Base-by-base conservation (phyloP, 2,888 invertebrate species). In the Ochlodes sylvanus region DNA sequence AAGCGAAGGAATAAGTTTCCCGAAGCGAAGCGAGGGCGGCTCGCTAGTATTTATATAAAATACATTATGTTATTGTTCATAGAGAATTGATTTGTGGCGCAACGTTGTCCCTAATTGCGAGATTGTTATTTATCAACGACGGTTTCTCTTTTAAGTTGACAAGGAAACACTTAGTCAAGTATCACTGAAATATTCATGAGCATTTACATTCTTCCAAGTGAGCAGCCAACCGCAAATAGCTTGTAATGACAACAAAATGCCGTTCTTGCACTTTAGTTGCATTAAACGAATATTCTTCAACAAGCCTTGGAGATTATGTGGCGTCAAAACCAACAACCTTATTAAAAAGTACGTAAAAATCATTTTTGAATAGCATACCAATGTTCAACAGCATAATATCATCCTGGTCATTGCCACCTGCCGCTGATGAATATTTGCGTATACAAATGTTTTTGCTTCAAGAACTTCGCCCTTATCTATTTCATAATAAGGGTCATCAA, bases 191-290 rank as follows among this genome's bases (percentile, higher is more conserved):
- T 68, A 68, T 69, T 80, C 83, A 82, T 80, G 77, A 78, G 79
- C 81, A 79, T 77, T 77, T 77, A 78, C 77, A 80, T 74, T 74
- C 76, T 80, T 77, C 75, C 73, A 76, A 80, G 76, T 76, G 77
- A 77, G 72, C 76, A 77, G 74, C 79, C 73, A 68, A 82, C 81
- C 80, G 81, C 84, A 83, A 84, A 86, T 82, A 81, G 81, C 77
- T 77, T 74, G 75, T 83, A 84, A 85, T 83, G 82, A 86, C 82
- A 82, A 81, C 77, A 72, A 77, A 82, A 79, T 78, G 75, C 77
- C 78, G 79, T 78, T 81, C 79, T 80, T 79, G 75, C 80, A 77
- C 81, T 78, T 72, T 71, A 77, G 77, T 79, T 76, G 78, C 74
- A 78, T 80, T 76, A 77, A 79, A 76, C 74, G 73, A 72, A 75